Evolutionary conservation across 2,888 invertebrate species (phyloP).

Genomic region (Apoda limacodes): DNA sequence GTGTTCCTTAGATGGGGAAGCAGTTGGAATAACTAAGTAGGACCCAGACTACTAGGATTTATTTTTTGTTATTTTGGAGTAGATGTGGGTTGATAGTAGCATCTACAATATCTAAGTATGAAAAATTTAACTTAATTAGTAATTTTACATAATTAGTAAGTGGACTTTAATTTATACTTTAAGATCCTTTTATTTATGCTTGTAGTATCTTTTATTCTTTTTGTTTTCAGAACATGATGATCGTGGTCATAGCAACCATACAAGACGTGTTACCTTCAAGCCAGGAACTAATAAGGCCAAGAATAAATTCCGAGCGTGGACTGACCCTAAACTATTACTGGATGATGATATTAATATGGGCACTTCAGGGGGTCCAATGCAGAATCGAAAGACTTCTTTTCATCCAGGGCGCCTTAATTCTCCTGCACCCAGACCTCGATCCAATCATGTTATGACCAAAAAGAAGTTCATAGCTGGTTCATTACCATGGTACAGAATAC

Average conservation of each 20-base stretch:
- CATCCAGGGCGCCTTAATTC: conserved; percentile 55
- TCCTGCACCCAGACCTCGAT: conserved; percentile 52
- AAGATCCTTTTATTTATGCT: background rate
- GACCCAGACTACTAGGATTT: too few species aligned
- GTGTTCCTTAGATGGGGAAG: too few species aligned
- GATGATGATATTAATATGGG: conserved; percentile 77
- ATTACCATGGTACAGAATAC: conserved; percentile 79
- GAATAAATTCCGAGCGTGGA: conserved; percentile 54
- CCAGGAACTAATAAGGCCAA: conserved; percentile 55
- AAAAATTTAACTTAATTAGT: too few species aligned
- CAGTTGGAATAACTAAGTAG: too few species aligned
- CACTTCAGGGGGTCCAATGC: conserved; percentile 22
- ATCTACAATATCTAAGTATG: too few species aligned
- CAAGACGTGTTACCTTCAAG: conserved; percentile 70
- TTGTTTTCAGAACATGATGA: conserved; percentile 59
- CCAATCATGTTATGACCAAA: conserved; percentile 26
- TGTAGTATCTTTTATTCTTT: conserved; percentile 1
- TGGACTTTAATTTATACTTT: too few species aligned
- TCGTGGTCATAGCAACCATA: conserved; percentile 45
- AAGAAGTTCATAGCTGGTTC: conserved; percentile 63
- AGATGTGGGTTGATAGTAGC: too few species aligned
- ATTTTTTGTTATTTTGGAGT: too few species aligned
- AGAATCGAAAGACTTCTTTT: conserved; percentile 35
- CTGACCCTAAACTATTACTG: conserved; percentile 58
- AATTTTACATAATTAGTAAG: too few species aligned